Base-by-base conservation (phyloP, 2,113 vertebrate genomes). In the Syrrhaptes paradoxus region DNA sequence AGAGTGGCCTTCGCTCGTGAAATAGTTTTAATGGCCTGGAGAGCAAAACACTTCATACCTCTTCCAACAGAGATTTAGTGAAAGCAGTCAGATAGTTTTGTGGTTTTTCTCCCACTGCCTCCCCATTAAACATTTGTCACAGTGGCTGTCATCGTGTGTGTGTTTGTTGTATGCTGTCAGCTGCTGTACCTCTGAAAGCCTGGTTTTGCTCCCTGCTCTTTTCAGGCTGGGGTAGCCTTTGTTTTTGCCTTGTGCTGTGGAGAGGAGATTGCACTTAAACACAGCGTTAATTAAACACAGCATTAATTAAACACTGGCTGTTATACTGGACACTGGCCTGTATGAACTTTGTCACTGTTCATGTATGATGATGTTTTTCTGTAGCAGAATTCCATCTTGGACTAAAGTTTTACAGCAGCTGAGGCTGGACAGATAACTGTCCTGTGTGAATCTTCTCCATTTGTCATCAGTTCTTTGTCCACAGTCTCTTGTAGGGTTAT, bases 1-100 rank as follows among this genome's bases (percentile, higher is more conserved):
- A 95, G 62, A 94, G 83, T 97, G 95, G 93, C 93, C 92, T 98
- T 97, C 22, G 48, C 80, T 97, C 96, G 72, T 95, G 89, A 95
- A 93, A 75, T 87, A 84, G 86, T 94, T 96, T 93, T 95, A 96
- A 72, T 96, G 86, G 91, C 94, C 88, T 87, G 94, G 93, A 96
- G 95, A 80, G 82, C 85, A 95, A 95, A 96, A 89, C 78, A 93
- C 54, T 97, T 80, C 87, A 49, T 97, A 92, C 62, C 76, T 94
- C 65, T 92, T 95, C 96, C 70, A 89, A 62, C 65, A 94, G 87
- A 77, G 79, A 89, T 95, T 96, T 86, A 70, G 82, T 94, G 95
- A 95, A 97, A 96, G 79, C 91, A 89, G 78, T 91, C 75, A 76
- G 68, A 57, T 81, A 48, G n/a, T 83, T 93, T 58, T 73, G 63